Base-by-base conservation (phyloP, 1,140 invertebrate species). In the Panonychus citri region DNA sequence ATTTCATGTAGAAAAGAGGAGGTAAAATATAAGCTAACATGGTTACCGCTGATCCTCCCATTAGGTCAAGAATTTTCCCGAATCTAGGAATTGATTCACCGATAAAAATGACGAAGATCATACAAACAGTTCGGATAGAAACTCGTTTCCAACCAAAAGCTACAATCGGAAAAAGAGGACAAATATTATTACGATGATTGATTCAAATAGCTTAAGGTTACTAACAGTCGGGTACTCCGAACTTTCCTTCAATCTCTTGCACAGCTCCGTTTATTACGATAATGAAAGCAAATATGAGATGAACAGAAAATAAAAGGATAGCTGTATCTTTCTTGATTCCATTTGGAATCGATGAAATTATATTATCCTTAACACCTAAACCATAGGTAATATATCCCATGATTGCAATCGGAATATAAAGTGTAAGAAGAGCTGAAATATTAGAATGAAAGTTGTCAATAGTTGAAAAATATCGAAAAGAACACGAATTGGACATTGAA, bases 21-120 rank as follows among this genome's bases (percentile, higher is more conserved):
- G 88, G 88, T 24, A 89, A 74, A n/a, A 94, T 75, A 58, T 88
- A 88, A 3, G 78, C 78, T 59, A 87, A 79, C 8, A 91, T 66
- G 0, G 85, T 84, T 0, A 84, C 81, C 0, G 82, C 87, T 1
- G 89, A 76, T 0, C 82, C 81, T n/a, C 85, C 86, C 3, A 91
- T 78, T 2, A 93, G 69, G 27, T 85, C 78, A 78, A 93, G 83
- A 3, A 93, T 79, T n/a, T 86, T 73, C 59, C 88, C 85, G 65
- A 91, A 90, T 60, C 80, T 73, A 0, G 88, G 86, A 1, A 93
- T 76, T 5, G 80, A 76, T 70, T 86, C 82, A 0, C 79, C 85
- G 7, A 89, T 69, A 21, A 85, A 76, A 4, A 91, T 76, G 0
- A 81, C 79, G 1, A 81, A 58, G 0, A 76, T 72, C n/a, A 88